Percentiles rank a stretch among this genome's conserved stretches.
Evolutionary conservation across 2,113 vertebrate species (phyloP).

Genomic region (Zosterops hypoxanthus): DNA sequence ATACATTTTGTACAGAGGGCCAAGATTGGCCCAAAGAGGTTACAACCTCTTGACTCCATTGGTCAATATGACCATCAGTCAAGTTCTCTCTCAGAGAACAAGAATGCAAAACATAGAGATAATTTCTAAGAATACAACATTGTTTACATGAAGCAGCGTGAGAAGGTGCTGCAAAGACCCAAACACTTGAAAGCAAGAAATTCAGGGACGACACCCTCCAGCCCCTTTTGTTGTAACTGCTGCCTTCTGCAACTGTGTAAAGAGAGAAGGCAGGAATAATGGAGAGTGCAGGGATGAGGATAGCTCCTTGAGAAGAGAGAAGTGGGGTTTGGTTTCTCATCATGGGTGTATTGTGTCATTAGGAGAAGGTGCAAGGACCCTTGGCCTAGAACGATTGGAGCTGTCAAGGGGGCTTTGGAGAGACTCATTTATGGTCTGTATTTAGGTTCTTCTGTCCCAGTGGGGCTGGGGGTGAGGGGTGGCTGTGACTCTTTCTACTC

Average conservation of each 20-base stretch:
- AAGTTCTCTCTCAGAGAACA: too few relatives aligned
- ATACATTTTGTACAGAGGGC: too few relatives aligned
- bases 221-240: neutral
- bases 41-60: too few relatives aligned
- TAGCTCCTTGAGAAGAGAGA: neutral
- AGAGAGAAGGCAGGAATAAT: neutral
- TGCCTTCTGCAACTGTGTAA: neutral
- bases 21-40: too few relatives aligned
- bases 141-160: too few relatives aligned
- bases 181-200: too few relatives aligned
- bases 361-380: neutral
- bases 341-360: neutral
- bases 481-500: neutral
- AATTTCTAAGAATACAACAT: too few relatives aligned
- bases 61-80: too few relatives aligned
- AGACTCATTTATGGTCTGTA: neutral
- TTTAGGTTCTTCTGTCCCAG: neutral
- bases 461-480: neutral
- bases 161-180: too few relatives aligned
- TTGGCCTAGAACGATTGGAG: too few relatives aligned
- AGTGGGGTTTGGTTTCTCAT: neutral
- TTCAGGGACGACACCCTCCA: neutral
- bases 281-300: neutral
- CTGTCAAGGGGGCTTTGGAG: neutral
- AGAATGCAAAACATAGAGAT: too few relatives aligned